Base-by-base conservation (phyloP, 2,113 vertebrate genomes). In the Puntigrus tetrazona region DNA sequence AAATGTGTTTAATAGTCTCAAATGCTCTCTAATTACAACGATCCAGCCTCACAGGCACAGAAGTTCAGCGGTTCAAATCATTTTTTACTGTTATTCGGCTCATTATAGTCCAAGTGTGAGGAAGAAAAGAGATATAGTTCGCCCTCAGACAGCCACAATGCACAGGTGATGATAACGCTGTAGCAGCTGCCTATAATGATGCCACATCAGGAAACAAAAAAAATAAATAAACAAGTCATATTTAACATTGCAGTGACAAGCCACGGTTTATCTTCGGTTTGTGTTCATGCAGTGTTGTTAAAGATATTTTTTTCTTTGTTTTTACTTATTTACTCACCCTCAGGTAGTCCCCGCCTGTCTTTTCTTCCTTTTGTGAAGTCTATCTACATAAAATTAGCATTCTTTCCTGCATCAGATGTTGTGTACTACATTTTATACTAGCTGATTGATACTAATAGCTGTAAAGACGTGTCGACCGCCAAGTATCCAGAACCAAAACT, bases 1-100 rank as follows among this genome's bases (percentile, higher is more conserved):
- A 79, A 63, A 45, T 79, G 36, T 79, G 77, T 63, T 79, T 79
- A 79, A 79, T 59, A 45, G 57, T 63, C 77, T 63, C 57, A 63
- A 41, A 45, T 41, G 55, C 57, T 61, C 8, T n/a, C 38, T 63
- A 79, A 79, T 79, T 27, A 63, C 38, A 63, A 43, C 3, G n/a
- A 79, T n/a, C 22, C 52, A 75, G 45, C 41, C 73, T 31, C 43
- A 50, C 25, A 75, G 72, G 20, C 76, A 78, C 22, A 63, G 29
- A 18, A 61, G 55, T 61, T 78, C 55, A 63, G n/a, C 4, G 10
- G 57, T 59, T 79, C 55, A 29, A 43, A 29, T 29, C 1, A 31
- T 63, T 11, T 55, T 76, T 25, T 79, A 43, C 36, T 79, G 25
- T n/a, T 59, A 27, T 45, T 80, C 18, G 1, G 29, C 78, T 69